Conservation (phyloP, 2,888 invertebrate species). For the Adela reaumurella region DNA sequence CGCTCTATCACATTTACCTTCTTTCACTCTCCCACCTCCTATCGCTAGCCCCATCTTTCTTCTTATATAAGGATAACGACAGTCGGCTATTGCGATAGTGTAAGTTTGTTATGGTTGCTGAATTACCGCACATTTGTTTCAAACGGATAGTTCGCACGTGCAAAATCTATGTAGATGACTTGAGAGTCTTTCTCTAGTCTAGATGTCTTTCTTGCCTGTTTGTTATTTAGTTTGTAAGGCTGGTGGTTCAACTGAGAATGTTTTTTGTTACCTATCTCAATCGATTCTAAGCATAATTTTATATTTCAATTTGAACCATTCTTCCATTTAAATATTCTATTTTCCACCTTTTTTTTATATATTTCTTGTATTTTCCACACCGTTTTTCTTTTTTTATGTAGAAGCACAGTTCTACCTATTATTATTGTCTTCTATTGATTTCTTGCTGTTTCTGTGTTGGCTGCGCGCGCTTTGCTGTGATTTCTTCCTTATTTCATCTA, state of each 20-base stretch:
- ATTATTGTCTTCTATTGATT: too few relatives aligned
- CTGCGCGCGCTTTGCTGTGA: too few relatives aligned
- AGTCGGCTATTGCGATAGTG: too few relatives aligned
- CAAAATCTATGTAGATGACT: constrained; percentile 7
- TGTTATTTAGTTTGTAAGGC: constrained; percentile 9
- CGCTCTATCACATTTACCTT: too few relatives aligned
- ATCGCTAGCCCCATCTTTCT: too few relatives aligned
- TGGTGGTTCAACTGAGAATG: constrained; percentile 9
- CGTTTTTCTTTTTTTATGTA: too few relatives aligned
- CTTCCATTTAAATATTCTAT: constrained; percentile 9
- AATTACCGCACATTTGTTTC: constrained; percentile 54
- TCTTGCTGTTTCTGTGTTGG: too few relatives aligned
- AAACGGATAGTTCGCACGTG: constrained; percentile 37
- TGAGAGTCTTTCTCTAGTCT: constrained; percentile 7
- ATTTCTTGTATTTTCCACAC: constrained; percentile 4
- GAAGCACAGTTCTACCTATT: too few relatives aligned
- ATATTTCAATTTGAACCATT: constrained; percentile 6
- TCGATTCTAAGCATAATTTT: constrained; percentile 3
- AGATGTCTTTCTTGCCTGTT: constrained; percentile 11
- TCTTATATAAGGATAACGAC: too few relatives aligned
- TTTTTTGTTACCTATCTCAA: too few relatives aligned
- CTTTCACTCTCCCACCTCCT: too few relatives aligned
- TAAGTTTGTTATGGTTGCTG: constrained; percentile 21
- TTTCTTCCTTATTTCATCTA: too few relatives aligned
- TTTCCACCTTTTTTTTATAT: constrained; percentile 4